phyloP scores from a whole-genome alignment of 2,888 invertebrate genomes.

The Drosophila meridiana region DNA sequence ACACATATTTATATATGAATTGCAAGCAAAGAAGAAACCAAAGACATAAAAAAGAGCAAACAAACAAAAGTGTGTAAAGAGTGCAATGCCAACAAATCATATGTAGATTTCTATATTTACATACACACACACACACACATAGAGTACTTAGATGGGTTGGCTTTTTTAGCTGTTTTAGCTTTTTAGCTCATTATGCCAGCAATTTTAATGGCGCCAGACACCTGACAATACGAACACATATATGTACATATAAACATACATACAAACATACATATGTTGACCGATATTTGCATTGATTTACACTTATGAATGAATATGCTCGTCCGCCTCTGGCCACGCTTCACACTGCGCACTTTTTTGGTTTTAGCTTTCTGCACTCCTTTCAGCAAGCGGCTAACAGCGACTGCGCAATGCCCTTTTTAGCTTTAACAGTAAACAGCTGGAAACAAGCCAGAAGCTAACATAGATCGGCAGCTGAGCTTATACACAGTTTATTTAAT shows the following conservation, averaged over 20 bases:
- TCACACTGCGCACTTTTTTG: neutral
- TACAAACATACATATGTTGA: conserved; percentile 28
- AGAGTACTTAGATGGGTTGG: conserved; percentile 11
- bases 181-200: conserved; percentile 57
- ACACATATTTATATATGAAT: neutral
- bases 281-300: conserved; percentile 57
- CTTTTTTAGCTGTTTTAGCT: conserved; percentile 21
- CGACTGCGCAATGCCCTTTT: neutral
- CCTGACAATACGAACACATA: conserved; percentile 26
- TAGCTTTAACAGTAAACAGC: neutral
- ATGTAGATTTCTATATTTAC: conserved; percentile 11
- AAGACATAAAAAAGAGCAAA: neutral
- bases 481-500: too few relatives aligned
- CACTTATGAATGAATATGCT: conserved; percentile 32
- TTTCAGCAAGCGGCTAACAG: neutral
- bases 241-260: neutral
- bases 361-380: conserved; percentile 2
- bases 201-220: conserved; percentile 52
- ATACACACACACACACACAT: conserved; percentile 1
- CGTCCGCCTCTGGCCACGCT: neutral
- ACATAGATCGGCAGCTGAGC: neutral
- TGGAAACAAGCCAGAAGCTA: neutral
- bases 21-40: conserved; percentile 9
- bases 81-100: conserved; percentile 35
- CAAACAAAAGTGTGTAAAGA: conserved; percentile 28